Base-by-base conservation (phyloP, 2,797 vertebrate species). In the Sebastes cheni region DNA sequence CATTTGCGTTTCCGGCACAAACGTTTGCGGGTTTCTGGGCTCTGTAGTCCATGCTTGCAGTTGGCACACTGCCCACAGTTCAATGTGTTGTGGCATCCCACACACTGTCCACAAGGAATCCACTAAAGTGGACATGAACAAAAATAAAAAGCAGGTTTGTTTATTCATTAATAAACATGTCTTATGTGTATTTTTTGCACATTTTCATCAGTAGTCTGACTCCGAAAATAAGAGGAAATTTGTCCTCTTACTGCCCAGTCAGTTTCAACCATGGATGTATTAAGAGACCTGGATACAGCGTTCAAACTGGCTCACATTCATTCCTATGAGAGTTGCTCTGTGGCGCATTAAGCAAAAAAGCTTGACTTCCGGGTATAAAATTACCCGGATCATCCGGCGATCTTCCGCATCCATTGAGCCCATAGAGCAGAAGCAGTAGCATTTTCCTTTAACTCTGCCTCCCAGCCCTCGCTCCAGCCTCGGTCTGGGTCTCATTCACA, bases 51-150 rank as follows among this genome's bases (percentile, higher is more conserved):
- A 22, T 92, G 91, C 72, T 91, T 94, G 85, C 97, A 98, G 88
- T 96, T 96, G 23, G 96, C 95, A 91, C 97, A 98, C 84, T 93
- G 92, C 18, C 97, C 97, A 72, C 97, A 98, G 72, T 98, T 96
- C 68, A 93, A 79, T 0, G 95, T 94, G 75, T 96, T 94, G 84
- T 90, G 95, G 79, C 97, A 98, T 34, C 97, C 97, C 6, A 93
- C 78, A 68, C 97, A 98, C 80, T 96, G 94, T 32, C 97, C 97
- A 72, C 97, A 98, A 13, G 97, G 97, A 84, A 96, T 93, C 94
- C 95, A 97, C 97, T 98, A 81, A 36, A 86, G 50, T 20, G 32
- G 34, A 71, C 30, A 72, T 4, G 25, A 75, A 83, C 9, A 70
- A 18, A n/a, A 58, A 64, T 1, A 67, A 30, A 36, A 68, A 23